Evolutionary conservation across 2,797 vertebrate genomes (phyloP), one percentile per base, ranked within the genome.

Genomic region (Galagoides demidoff): DNA sequence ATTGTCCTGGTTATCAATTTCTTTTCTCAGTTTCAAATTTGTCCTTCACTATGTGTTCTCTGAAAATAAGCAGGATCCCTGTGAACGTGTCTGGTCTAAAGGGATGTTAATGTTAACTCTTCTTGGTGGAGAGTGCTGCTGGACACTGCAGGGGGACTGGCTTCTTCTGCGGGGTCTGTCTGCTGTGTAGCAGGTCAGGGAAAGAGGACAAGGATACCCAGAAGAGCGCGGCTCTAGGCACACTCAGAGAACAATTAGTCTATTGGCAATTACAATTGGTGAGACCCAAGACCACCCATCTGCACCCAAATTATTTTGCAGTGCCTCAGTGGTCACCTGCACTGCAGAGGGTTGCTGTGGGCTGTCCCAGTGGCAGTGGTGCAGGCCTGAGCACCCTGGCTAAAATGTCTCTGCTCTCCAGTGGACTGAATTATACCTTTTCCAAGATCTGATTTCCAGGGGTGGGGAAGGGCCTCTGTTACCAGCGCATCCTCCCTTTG

Each of bases 401-500:
- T 22, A 43, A 76, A 43, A 76, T 2, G 83, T 88, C 7, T 81
- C 23, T 68, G 20, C 3, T n/a, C 0, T 27, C 17, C 11, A 17
- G 14, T 49, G 10, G 49, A 2, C 3, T 81, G 45, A 94, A 43
- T 1, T 27, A 13, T 2, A 61, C 4, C 3, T 79, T 77, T 70
- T 71, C 25, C 5, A 64, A 55, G 6, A 43, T 68, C 34, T 68
- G n/a, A 37, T 43, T 20, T 22, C 20, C 31, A 77, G 23, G 5
- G 2, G 77, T 73, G 39, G 0, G 4, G 27, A 66, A 3, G 2
- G 11, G 1, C 2, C 17, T 10, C 23, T 9, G 6, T 52, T 82
- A 59, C 31, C 59, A 83, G 11, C 23, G 25, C 68, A 11, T 37
- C 14, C 5, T 86, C 74, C 17, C 17, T 78, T 89, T 57, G 2